Percentiles rank a stretch among this genome's conserved stretches.
Evolutionary conservation across 2,797 vertebrate genomes (phyloP).

Genomic region (Holocentrus rufus): DNA sequence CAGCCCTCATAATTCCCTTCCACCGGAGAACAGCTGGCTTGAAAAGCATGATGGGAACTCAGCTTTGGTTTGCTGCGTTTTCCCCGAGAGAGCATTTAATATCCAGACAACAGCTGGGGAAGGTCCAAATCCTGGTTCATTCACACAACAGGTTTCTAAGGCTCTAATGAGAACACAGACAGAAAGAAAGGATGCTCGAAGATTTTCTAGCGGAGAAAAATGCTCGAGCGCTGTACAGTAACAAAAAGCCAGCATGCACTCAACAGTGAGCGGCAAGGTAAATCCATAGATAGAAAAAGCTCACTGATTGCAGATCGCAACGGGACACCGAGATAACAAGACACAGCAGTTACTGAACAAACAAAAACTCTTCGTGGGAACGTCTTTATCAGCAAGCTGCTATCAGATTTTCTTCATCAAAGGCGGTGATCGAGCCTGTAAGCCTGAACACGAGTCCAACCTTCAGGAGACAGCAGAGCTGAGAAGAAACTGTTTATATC

Average conservation of each 20-base stretch:
- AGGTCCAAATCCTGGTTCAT: slow-evolving; percentile 37
- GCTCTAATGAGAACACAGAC: slow-evolving; percentile 39
- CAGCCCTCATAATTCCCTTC: slow-evolving; percentile 35
- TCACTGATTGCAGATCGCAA: slow-evolving; percentile 1
- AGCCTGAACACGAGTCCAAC: slow-evolving; percentile 1
- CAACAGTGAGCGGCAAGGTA: background rate
- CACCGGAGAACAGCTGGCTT: slow-evolving; percentile 60
- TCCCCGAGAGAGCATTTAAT: slow-evolving; percentile 58
- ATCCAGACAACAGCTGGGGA: slow-evolving; percentile 64
- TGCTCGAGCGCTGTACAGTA: background rate
- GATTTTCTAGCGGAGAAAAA: slow-evolving; percentile 18
- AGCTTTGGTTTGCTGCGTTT: slow-evolving; percentile 38
- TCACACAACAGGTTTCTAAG: slow-evolving; percentile 49
- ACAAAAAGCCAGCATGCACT: background rate
- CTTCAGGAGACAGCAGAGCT: background rate
- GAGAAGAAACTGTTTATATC: too few relatives aligned
- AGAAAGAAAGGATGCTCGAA: slow-evolving; percentile 11
- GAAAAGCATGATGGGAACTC: slow-evolving; percentile 60
- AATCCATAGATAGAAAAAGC: background rate
- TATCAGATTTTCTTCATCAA: slow-evolving; percentile 21
- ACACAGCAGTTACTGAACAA: background rate
- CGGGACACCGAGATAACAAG: background rate
- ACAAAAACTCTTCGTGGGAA: slow-evolving; percentile 2
- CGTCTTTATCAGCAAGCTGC: slow-evolving; percentile 31
- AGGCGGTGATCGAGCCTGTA: slow-evolving; percentile 1